Conservation (phyloP, 1,140 invertebrate species). For the Lepidurus couesii region DNA sequence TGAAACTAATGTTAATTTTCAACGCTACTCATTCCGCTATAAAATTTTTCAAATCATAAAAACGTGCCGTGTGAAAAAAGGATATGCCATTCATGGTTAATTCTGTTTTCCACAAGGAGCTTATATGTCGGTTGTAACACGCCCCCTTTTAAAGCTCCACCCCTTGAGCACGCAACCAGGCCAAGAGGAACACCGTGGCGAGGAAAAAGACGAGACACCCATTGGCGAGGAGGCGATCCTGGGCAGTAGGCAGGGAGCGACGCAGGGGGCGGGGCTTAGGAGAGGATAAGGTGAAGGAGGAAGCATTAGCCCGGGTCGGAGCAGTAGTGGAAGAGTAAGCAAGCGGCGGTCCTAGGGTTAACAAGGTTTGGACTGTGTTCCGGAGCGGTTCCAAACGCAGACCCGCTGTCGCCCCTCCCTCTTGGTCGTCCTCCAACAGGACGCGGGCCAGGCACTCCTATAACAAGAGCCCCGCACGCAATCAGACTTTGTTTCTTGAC, state of each 20-base stretch:
- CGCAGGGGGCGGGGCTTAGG: conserved; percentile 1
- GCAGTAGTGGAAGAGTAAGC: conserved; percentile 21
- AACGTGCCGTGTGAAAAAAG: too few relatives aligned
- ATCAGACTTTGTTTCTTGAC: conserved; percentile 24
- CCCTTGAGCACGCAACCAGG: conserved; percentile 23
- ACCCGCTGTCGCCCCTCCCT: conserved; percentile 15
- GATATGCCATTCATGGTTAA: too few relatives aligned
- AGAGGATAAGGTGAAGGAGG: background rate
- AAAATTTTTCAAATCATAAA: too few relatives aligned
- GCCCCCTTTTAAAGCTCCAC: background rate
- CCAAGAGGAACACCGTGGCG: background rate
- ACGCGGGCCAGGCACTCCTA: conserved; percentile 5
- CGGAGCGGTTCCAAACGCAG: conserved; percentile 16
- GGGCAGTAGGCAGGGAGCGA: conserved; percentile 1
- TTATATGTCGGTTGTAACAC: background rate
- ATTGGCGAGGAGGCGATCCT: conserved; percentile 10
- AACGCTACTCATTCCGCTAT: too few relatives aligned
- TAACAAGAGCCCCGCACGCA: conserved; percentile 21
- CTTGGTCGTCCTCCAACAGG: conserved; percentile 17
- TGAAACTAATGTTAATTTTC: too few relatives aligned
- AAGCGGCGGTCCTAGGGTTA: conserved; percentile 21
- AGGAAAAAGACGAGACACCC: conserved; percentile 24
- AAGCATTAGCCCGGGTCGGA: background rate
- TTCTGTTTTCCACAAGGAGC: too few relatives aligned
- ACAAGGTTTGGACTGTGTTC: conserved; percentile 5